These are phyloP conservation scores for Drosophila takahashii DNA, from an alignment of 1,140 invertebrate species.

Conservation along the genomic window DNA sequence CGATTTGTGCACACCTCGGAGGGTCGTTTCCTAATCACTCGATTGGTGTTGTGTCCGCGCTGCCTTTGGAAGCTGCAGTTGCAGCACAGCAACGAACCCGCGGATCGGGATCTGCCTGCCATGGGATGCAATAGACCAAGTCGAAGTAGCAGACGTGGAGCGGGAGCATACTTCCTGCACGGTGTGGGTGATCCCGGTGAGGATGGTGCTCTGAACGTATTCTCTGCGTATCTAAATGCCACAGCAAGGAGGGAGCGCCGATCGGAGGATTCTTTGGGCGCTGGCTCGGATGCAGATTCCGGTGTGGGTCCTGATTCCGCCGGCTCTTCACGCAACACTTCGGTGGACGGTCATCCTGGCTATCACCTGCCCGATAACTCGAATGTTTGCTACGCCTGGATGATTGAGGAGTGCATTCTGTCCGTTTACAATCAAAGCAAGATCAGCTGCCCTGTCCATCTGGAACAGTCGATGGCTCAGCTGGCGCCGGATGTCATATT, in stretches of 20 bases:
- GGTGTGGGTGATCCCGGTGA: slow-evolving; percentile 62
- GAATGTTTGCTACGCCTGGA: slow-evolving; percentile 89
- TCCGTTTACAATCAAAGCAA: slow-evolving; percentile 89
- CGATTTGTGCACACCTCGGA: slow-evolving; percentile 99
- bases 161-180: slow-evolving; percentile 59
- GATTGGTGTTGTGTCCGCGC: slow-evolving; percentile 96
- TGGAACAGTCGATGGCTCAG: slow-evolving; percentile 87
- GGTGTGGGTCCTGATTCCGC: slow-evolving; percentile 87
- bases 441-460: slow-evolving; percentile 88
- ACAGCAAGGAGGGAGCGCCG: slow-evolving; percentile 69
- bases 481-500: slow-evolving; percentile 93
- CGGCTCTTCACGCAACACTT: slow-evolving; percentile 91
- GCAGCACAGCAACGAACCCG: slow-evolving; percentile 59
- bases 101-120: slow-evolving; percentile 69
- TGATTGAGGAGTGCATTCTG: slow-evolving; percentile 98
- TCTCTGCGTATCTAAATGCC: slow-evolving; percentile 79
- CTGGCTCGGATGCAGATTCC: slow-evolving; percentile 86
- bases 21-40: slow-evolving; percentile 96
- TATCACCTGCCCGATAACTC: slow-evolving; percentile 76
- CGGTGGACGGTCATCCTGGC: slow-evolving; percentile 91
- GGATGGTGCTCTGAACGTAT: slow-evolving; percentile 73
- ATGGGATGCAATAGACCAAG: slow-evolving; percentile 52
- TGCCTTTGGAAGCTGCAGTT: slow-evolving; percentile 87
- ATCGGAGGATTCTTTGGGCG: slow-evolving; percentile 76
- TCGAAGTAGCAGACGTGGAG: slow-evolving; percentile 45